Evolutionary conservation across 2,113 vertebrate species (phyloP).

Genomic region (Ageneiosus marmoratus): DNA sequence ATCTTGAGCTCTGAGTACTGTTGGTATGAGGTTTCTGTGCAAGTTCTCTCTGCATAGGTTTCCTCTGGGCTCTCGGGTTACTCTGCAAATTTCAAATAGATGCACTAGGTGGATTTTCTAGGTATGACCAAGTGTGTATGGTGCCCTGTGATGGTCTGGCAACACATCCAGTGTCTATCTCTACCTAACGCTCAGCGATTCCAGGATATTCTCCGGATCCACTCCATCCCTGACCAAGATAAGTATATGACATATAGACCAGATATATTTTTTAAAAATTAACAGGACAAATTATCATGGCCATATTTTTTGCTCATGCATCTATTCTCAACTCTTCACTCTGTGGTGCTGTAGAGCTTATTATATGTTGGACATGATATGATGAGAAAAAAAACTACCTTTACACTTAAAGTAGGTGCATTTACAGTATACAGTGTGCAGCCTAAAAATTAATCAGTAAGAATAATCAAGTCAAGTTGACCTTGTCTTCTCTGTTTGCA

Average conservation of each 20-base stretch:
- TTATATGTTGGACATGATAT: background rate
- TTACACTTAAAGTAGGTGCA: background rate
- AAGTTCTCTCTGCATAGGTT: background rate
- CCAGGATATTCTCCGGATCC: background rate
- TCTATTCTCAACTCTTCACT: background rate
- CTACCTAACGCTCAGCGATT: background rate
- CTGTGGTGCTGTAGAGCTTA: background rate
- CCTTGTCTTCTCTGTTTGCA: background rate
- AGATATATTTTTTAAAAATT: too few species aligned
- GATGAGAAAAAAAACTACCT: background rate
- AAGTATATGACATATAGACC: too few species aligned
- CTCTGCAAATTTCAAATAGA: background rate
- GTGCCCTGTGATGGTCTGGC: background rate
- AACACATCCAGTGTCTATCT: background rate
- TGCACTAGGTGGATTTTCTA: background rate
- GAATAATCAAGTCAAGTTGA: background rate
- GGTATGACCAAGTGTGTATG: background rate
- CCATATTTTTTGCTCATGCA: background rate
- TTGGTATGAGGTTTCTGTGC: background rate
- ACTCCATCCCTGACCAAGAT: background rate
- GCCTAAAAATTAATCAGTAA: background rate
- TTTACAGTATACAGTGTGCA: background rate
- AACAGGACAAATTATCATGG: too few species aligned
- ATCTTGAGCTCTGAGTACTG: background rate
- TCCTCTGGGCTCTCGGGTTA: background rate